Percentiles rank a stretch among this genome's conserved stretches.
phyloP scores from a whole-genome alignment of 2,888 invertebrate genomes.

The Sialis fuliginosa region DNA sequence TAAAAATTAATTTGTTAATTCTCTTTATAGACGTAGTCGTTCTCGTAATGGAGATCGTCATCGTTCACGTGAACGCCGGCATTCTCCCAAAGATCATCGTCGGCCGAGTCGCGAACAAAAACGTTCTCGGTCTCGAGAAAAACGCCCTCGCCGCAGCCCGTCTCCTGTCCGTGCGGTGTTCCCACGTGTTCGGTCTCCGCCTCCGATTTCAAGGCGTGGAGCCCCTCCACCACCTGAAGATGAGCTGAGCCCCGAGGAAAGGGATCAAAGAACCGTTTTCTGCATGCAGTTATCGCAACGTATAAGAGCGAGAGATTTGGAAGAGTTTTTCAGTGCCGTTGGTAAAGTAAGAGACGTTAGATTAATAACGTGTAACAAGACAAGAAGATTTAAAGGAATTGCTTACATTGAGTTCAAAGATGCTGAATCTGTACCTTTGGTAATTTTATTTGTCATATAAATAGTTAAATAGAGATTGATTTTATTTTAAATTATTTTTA shows the following conservation, averaged over 20 bases:
- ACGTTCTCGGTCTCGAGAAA: conserved; percentile 10
- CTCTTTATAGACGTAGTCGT: conserved; percentile 18
- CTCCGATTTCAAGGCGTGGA: conserved; percentile 28
- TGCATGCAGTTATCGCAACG: conserved; percentile 96
- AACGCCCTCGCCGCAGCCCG: conserved; percentile 12
- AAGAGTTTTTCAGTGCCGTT: conserved; percentile 97
- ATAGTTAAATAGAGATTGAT: neutral
- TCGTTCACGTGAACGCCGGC: conserved; percentile 12
- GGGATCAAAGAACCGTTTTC: conserved; percentile 97
- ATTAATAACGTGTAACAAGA: conserved; percentile 97
- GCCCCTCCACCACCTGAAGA: conserved; percentile 39
- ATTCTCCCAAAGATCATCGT: conserved; percentile 9
- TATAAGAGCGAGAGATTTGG: conserved; percentile 83
- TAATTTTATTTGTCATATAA: conserved; percentile 16
- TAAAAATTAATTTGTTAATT: neutral
- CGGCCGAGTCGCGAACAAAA: conserved; percentile 11
- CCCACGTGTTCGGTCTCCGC: conserved; percentile 22
- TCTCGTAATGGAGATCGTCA: conserved; percentile 12
- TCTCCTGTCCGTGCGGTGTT: conserved; percentile 17
- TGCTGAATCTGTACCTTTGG: conserved; percentile 89
- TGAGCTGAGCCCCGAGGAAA: conserved; percentile 86
- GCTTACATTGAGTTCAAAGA: conserved; percentile 99
- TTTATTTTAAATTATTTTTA: conserved; percentile 23
- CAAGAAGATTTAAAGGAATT: conserved; percentile 95
- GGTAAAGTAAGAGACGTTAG: conserved; percentile 97